These are phyloP conservation scores for Thamnaconus septentrionalis DNA, from an alignment of 2,113 vertebrate genomes.

Conservation along the genomic window DNA sequence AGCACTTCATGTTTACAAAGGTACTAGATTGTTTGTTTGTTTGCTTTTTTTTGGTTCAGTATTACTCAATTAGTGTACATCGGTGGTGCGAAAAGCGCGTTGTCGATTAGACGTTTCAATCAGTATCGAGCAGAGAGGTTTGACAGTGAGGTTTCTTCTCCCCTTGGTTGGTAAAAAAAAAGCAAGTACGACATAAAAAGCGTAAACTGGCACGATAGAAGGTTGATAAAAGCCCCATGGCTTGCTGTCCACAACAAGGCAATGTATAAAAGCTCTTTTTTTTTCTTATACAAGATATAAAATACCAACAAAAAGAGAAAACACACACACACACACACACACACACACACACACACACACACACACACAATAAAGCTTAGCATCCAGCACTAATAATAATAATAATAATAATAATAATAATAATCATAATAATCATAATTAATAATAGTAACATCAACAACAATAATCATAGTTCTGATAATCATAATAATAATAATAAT, in stretches of 20 bases:
- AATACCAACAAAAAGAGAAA: conserved; percentile 70
- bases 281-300: conserved; percentile 74
- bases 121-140: conserved; percentile 64
- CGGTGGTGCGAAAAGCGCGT: conserved; percentile 73
- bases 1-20: conserved; percentile 76
- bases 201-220: conserved; percentile 71
- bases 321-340: too few species aligned
- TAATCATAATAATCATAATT: conserved; percentile 21
- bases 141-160: conserved; percentile 54
- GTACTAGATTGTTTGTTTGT: conserved; percentile 66
- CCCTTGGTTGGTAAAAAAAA: conserved; percentile 38
- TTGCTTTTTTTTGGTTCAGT: conserved; percentile 75
- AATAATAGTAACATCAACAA: conserved; percentile 70
- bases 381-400: conserved; percentile 72
- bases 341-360: not conserved
- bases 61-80: conserved; percentile 77
- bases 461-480: conserved; percentile 73
- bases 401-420: conserved; percentile 72
- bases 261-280: conserved; percentile 77
- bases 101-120: conserved; percentile 72
- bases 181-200: conserved; percentile 73
- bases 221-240: conserved; percentile 64
- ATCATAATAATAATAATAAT: conserved; percentile 69
- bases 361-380: conserved; percentile 80
- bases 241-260: conserved; percentile 75